phyloP scores from a whole-genome alignment of 2,113 vertebrate genomes.

The Tiliqua scincoides region DNA sequence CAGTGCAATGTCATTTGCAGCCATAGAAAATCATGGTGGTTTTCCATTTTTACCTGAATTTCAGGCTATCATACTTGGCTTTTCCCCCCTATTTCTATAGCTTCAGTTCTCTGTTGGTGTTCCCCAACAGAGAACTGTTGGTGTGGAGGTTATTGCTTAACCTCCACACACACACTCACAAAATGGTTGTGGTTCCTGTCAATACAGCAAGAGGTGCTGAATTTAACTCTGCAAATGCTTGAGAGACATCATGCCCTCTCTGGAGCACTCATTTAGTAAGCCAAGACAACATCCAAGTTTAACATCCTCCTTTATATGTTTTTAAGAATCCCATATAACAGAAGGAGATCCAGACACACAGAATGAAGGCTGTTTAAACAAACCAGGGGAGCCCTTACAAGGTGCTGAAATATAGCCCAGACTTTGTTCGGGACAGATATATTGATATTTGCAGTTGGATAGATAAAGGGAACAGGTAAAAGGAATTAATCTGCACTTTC shows the following conservation, averaged over 20 bases:
- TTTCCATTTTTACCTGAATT: neutral
- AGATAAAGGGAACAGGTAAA: slow-evolving; percentile 12
- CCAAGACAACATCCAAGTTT: neutral
- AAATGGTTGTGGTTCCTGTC: neutral
- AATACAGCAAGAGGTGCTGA: neutral
- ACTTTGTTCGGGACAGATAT: neutral
- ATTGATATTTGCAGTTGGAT: slow-evolving; percentile 1
- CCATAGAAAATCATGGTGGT: neutral
- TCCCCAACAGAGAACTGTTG: too few species aligned
- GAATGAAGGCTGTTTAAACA: neutral
- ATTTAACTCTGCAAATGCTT: neutral
- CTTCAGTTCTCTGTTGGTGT: neutral
- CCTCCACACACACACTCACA: neutral
- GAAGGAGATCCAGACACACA: neutral
- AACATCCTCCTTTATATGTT: neutral
- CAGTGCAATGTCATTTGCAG: neutral
- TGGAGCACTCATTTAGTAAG: neutral
- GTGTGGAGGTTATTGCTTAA: too few species aligned
- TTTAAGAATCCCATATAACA: neutral
- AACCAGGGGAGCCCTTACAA: neutral
- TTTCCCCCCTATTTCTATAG: neutral
- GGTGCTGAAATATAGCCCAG: neutral
- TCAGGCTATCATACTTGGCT: neutral
- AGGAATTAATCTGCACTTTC: accelerated
- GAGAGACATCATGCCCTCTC: neutral